Evolutionary conservation across 2,113 vertebrate genomes (phyloP), one percentile per base, ranked within the genome.

Genomic region (Etia nguti): DNA sequence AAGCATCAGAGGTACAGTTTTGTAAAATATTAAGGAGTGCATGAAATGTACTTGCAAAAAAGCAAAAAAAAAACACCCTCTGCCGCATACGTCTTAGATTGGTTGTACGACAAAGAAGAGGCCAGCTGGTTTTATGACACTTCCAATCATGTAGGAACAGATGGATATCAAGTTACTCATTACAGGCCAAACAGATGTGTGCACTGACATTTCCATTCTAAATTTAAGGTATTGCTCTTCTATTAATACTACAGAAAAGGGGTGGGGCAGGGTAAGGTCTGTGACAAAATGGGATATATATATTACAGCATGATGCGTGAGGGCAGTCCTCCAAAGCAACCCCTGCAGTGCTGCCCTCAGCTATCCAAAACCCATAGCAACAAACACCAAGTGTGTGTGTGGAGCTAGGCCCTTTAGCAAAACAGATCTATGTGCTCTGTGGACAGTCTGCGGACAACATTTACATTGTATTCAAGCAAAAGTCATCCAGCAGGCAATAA

Each of bases 231-330:
- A 83, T 85, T 88, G 84, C 91, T 56, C 80, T 84, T 88, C 94
- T 94, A 95, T 94, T 86, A 92, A 95, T 93, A 94, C 60, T 24
- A 73, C 81, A 86, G 81, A 83, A 83, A 80, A 89, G 55, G 52
- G 68, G 81, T 79, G 80, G 52, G 4, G 52, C 80, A 65, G 46
- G 85, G 73, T 84, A 79, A 73, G 84, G 77, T 83, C 87, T 73
- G 75, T 82, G 86, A 91, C 79, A 93, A 90, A 94, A 92, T 24
- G 31, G 73, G 81, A 81, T 85, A 85, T 92, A 85, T 92, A 79
- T 52, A 80, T 94, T 87, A 81, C 57, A 82, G 89, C 41, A 38
- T 48, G 80, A 34, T 89, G 85, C 65, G 52, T 50, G 79, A 82
- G 81, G 60, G 83, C 65, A 31, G 34, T 20, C 8, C 36, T 59